Evolutionary conservation across 2,888 invertebrate genomes (phyloP), one percentile per base, ranked within the genome.

Genomic region (Amphimallon solstitiale): DNA sequence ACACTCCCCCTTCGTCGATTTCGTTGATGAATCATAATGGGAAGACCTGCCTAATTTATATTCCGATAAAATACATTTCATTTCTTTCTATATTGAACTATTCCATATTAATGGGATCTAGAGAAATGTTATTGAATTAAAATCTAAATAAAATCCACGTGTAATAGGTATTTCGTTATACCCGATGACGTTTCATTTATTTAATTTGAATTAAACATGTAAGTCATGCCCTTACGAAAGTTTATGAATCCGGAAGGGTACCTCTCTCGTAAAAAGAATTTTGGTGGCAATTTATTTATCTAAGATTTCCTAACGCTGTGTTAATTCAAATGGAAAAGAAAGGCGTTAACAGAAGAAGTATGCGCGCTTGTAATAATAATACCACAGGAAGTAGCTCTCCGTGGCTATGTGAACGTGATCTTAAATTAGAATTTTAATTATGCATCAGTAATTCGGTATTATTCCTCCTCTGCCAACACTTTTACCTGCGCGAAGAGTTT

Each of bases 391-490:
- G 56, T 40, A 40, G 40, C 21, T 56, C 56, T 56, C 56, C 29
- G 7, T 17, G 34, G 34, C 35, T 34, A 10, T 14, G 35, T 23
- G 40, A 56, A 56, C 56, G 56, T 23, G 56, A 40, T 56, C 56
- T 56, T 56, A 56, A 56, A 56, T 56, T 56, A 56, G 56, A 40
- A 56, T 56, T 56, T 40, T 38, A 56, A 56, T 56, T 56, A 40
- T 40, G 54, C 40, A 12, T 56, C 54, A 40, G 40, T 40, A 43
- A 56, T 56, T 56, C 54, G 29, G 23, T 56, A 23, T 52, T 52
- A 15, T 35, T 52, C 35, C 19, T 35, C 17, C 15, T 7, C 21
- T n/a, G 3, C n/a, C 17, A 46, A 19, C 46, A 37, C 35, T 52
- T 52, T 52, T 35, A 52, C 52, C 37, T 23, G 23, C 10, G 48